A percentile compares a stretch with the other conserved stretches of the same genome.
These are phyloP conservation scores for Poliocrania exsul DNA, from an alignment of 2,797 vertebrate species.

Conservation along the genomic window DNA sequence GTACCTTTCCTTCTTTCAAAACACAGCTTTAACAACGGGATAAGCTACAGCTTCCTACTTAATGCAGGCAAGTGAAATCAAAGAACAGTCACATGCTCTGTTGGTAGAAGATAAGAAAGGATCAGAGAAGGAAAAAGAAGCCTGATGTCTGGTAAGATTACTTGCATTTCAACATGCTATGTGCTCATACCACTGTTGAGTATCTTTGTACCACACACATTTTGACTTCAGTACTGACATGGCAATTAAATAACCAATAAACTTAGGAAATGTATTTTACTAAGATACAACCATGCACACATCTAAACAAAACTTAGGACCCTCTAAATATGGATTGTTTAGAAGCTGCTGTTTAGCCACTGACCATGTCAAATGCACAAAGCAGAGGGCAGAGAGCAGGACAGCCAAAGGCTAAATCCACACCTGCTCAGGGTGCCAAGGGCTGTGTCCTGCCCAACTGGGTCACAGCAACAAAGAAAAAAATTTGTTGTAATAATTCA, in stretches of 20 bases:
- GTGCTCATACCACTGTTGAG: not conserved
- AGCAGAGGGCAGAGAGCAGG: not conserved
- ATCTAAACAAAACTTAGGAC: not conserved
- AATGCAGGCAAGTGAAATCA: not conserved
- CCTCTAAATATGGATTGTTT: not conserved
- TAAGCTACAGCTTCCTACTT: not conserved
- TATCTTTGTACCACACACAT: not conserved
- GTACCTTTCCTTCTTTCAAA: not conserved
- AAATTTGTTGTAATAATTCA: not conserved
- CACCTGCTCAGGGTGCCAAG: not conserved
- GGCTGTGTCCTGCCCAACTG: not conserved
- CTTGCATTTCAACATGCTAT: not conserved
- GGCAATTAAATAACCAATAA: not conserved
- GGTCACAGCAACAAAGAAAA: not conserved
- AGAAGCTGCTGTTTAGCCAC: not conserved
- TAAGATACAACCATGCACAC: not conserved
- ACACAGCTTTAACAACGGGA: not conserved
- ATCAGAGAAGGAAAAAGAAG: not conserved
- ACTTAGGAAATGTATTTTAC: not conserved
- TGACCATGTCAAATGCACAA: not conserved
- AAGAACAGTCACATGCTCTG: not conserved
- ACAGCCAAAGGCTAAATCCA: not conserved
- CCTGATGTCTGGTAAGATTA: not conserved
- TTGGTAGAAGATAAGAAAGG: not conserved
- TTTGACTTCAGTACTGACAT: not conserved